Base-by-base conservation (phyloP, 2,797 vertebrate species). In the Chrysocyon brachyurus region DNA sequence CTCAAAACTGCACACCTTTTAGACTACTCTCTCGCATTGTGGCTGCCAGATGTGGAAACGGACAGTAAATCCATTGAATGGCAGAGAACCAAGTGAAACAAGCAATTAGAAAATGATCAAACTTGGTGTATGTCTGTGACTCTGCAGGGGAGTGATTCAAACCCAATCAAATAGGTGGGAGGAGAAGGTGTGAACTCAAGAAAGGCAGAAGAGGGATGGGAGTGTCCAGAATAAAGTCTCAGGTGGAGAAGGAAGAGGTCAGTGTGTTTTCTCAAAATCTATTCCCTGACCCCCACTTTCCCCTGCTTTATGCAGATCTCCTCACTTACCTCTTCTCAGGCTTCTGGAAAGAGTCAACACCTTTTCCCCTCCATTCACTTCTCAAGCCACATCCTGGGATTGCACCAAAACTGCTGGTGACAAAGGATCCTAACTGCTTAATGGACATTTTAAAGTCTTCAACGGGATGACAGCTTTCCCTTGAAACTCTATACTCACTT, bases 61-160 rank as follows among this genome's bases (percentile, higher is more conserved):
- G 59, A 85, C 52, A 72, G 33, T 16, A 72, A 90, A 54, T 59
- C 2, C 73, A 46, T 9, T 36, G 12, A 86, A 46, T 14, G 19
- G n/a, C 16, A n/a, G 70, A 90, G 24, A 84, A 82, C 12, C 14
- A 4, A 61, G 81, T 56, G 36, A 83, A 31, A 52, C 85, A 96
- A 86, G 33, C 79, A 57, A 91, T 21, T 86, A 70, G 68, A 57
- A 94, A 92, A 68, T 88, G 64, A 81, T 92, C 57, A 56, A 72
- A 86, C 52, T 73, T 46, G 16, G 22, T 33, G n/a, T 87, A 87
- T 78, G 12, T 64, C 56, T 68, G 4, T 57, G 73, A 46, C 33
- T 82, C 66, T 54, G 87, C 36, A 2, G 26, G 49, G 31, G 52
- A 16, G 2, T 68, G 28, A 31, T 78, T 90, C 59, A 84, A 90